A percentile compares a stretch with the other conserved stretches of the same genome.
phyloP scores from a whole-genome alignment of 1,140 invertebrate species.

The Philopotamus ludificatus region DNA sequence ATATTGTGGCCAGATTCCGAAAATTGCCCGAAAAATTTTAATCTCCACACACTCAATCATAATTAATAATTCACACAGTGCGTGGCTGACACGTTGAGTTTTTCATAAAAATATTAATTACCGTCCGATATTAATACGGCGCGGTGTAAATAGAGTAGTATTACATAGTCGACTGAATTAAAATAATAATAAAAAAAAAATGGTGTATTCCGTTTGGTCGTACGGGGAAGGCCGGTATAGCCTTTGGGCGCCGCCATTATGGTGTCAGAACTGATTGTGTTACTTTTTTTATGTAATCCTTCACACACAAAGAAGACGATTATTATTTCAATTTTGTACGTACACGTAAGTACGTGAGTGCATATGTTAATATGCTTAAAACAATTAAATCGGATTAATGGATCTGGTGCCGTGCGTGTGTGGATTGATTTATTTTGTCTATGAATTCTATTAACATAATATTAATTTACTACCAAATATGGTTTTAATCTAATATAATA shows the following conservation, averaged over 20 bases:
- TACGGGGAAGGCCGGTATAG: constrained; percentile 28
- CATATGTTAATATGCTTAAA: neutral
- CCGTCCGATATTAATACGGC: no score
- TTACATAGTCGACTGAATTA: constrained; percentile 8
- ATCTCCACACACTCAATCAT: no score
- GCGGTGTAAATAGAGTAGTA: constrained; percentile 11
- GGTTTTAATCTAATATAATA: no score
- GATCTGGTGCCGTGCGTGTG: neutral
- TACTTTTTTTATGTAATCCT: constrained; percentile 10
- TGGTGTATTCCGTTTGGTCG: constrained; percentile 23
- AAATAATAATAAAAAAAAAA: constrained; percentile 20
- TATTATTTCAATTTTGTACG: constrained; percentile 19
- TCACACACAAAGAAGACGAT: neutral
- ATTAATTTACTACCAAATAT: no score
- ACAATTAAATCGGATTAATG: neutral
- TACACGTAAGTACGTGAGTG: neutral
- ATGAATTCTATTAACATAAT: no score
- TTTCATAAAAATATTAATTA: no score
- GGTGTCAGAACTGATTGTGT: constrained; percentile 32
- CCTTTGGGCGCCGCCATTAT: constrained; percentile 33
- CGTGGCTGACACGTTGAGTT: no score
- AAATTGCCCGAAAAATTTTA: no score
- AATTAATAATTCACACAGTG: no score
- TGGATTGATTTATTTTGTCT: neutral
- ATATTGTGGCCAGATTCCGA: neutral